Base-by-base conservation (phyloP, 2,888 invertebrate species). In the Coremacera marginata region DNA sequence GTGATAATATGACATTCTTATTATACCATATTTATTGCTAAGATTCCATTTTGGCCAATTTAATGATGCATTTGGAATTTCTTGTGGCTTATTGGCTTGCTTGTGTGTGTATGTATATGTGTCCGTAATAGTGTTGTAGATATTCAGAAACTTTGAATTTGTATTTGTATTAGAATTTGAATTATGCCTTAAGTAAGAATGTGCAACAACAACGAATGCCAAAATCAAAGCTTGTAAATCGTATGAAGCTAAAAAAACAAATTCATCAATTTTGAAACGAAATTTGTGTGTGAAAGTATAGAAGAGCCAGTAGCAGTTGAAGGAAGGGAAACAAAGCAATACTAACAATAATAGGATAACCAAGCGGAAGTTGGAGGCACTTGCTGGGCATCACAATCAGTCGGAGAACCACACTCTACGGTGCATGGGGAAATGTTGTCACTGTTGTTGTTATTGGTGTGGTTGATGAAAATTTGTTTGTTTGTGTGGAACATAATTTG, bases 401-500 rank as follows among this genome's bases (percentile, higher is more conserved):
- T 25, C 57, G 22, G 25, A 22, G 27, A 31, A 63, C n/a, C 27
- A 63, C 34, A 63, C 27, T 27, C 27, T 55, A n/a, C 22, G n/a
- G 5, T 55, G 55, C 19, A 19, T 22, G 55, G 55, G 55, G 5
- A 63, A 27, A 14, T 63, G 63, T 31, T 27, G 63, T 31, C 22
- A 25, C 63, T 31, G 44, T 63, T 14, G 27, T 16, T 63, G 63
- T 22, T 14, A n/a, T 65, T 68, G 27, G 25, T 68, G 68, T 27
- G 11, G 60, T n/a, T 52, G 51, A 68, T 51, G 68, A 51, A 68
- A 68, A 68, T 51, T 68, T 68, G 68, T 68, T 68, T 68, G 68
- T 68, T 25, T 68, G 68, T 16, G 51, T 68, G 68, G 49, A 51
- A 51, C 68, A 51, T 68, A 68, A 68, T 51, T 68, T 27, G 51